A percentile compares a stretch with the other conserved stretches of the same genome.
These are phyloP conservation scores for Diaprepes abbreviatus DNA, from an alignment of 2,888 invertebrate genomes.

Conservation along the genomic window DNA sequence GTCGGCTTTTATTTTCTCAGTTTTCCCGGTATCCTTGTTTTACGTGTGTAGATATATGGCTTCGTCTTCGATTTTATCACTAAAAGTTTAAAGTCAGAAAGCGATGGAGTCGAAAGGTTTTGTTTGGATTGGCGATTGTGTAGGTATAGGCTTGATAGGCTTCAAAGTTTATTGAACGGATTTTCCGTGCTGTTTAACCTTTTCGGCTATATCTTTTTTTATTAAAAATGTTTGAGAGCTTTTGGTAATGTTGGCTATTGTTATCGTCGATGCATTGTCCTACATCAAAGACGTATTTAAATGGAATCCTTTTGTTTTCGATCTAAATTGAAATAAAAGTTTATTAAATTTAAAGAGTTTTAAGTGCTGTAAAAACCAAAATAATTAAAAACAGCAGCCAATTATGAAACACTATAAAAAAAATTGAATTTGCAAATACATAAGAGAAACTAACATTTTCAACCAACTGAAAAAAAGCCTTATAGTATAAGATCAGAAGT, in stretches of 20 bases:
- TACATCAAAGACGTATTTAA: neutral
- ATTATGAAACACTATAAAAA: no score
- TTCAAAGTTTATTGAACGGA: slow-evolving; percentile 29
- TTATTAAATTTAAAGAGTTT: no score
- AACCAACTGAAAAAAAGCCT: no score
- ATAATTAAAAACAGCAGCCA: no score
- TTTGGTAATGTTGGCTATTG: slow-evolving; percentile 1
- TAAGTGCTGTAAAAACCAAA: no score
- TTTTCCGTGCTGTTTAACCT: slow-evolving; percentile 37
- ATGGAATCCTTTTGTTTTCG: no score
- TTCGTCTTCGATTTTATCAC: slow-evolving; percentile 44
- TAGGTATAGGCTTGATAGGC: slow-evolving; percentile 31
- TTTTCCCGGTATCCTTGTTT: slow-evolving; percentile 28
- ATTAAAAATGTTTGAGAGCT: slow-evolving; percentile 10
- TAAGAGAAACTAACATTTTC: no score
- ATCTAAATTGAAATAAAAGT: no score
- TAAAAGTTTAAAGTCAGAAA: slow-evolving; percentile 43
- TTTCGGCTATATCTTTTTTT: slow-evolving; percentile 11
- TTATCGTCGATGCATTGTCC: neutral
- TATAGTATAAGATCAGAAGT: no score
- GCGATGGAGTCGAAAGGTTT: slow-evolving; percentile 40
- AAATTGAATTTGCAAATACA: no score
- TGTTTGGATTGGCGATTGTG: slow-evolving; percentile 43
- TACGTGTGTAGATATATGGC: slow-evolving; percentile 40
- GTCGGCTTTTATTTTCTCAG: slow-evolving; percentile 34